Percentiles rank a stretch among this genome's conserved stretches.
Evolutionary conservation across 2,113 vertebrate species (phyloP).

Genomic region (Tupaia tana): DNA sequence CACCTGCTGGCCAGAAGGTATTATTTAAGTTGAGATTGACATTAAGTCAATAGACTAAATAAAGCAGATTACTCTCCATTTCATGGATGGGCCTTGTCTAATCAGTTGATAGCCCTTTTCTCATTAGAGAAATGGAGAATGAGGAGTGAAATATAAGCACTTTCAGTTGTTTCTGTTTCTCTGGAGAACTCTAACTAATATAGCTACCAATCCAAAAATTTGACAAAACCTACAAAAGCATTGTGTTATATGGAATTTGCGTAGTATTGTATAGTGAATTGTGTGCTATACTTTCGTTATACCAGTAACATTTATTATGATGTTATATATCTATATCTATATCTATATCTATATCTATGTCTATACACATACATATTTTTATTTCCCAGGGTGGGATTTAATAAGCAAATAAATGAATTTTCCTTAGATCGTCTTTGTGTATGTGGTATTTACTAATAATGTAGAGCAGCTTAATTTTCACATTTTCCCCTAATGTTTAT

Average conservation of each 20-base stretch:
- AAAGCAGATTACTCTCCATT: not conserved
- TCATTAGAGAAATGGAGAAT: not conserved
- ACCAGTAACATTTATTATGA: not conserved
- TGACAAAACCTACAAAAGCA: not conserved
- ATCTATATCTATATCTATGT: not conserved
- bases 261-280: not conserved
- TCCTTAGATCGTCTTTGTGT: not conserved
- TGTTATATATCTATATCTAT: not conserved
- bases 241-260: not conserved
- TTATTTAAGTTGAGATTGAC: not conserved
- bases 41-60: not conserved
- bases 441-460: conserved; percentile 3
- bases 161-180: not conserved
- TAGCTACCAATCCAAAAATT: not conserved
- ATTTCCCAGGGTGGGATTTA: not conserved
- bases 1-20: not conserved
- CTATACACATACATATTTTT: not conserved
- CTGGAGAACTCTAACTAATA: not conserved
- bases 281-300: not conserved
- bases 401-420: not conserved
- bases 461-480: conserved; percentile 5
- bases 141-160: too few species aligned
- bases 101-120: not conserved
- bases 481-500: not conserved
- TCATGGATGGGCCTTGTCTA: not conserved